Base-by-base conservation (phyloP, 2,113 vertebrate species). In the Symphodus melops region DNA sequence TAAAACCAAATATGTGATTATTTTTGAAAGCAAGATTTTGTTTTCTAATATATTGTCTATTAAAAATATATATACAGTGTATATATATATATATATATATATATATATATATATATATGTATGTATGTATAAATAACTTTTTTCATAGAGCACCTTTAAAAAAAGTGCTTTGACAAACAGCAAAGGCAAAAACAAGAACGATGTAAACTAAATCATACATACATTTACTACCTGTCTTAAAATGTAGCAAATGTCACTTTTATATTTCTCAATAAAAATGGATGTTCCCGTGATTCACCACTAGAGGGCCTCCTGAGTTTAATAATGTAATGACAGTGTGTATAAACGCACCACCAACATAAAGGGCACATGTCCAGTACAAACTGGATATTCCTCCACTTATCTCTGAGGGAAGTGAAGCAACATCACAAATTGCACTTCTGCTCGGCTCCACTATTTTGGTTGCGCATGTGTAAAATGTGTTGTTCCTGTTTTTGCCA, bases 301-400 rank as follows among this genome's bases (percentile, higher is more conserved):
- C 56, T 17, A 89, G 91, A 36, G 85, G 89, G 82, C 85, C 21
- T 49, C 75, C 73, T 62, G 59, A 53, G 58, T 76, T 62, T 57
- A 36, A 19, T 46, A 49, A 71, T 64, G 9, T 8, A 14, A 13
- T 0, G 1, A 9, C 2, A 8, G 11, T 20, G 41, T 9, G 28
- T 41, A 21, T 52, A 13, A n/a, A 25, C 1, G 9, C 8, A 28
- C 48, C 58, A 19, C 41, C 60, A 55, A 57, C 41, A 41, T 46
- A 37, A 23, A 33, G 23, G 10, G n/a, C n/a, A 25, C 33, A 66
- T 60, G 6, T 2, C 1, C 42, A n/a, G 6, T 25, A 25, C 25
- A 25, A 25, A 39, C 37, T 60, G 16, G 51, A 41, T 49, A 48
- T 56, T 59, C 14, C 20, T 71, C 25, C 6, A 0, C 20, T 65